Percentiles rank a stretch among this genome's conserved stretches.
Conservation (phyloP, 2,797 vertebrate genomes). For the Pseudocheirus occidentalis region DNA sequence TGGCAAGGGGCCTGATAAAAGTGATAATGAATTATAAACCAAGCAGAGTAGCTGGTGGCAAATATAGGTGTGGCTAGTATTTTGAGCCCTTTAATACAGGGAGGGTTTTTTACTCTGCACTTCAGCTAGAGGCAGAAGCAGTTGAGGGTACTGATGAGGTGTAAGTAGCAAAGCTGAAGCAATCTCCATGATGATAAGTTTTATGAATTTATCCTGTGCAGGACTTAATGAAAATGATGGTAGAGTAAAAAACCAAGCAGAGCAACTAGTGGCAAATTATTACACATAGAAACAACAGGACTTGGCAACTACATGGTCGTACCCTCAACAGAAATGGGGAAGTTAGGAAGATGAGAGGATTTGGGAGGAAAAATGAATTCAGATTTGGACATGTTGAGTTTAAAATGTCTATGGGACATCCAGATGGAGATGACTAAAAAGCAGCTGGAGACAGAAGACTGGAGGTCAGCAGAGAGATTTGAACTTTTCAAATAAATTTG, state of each 20-base stretch:
- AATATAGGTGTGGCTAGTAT: not conserved
- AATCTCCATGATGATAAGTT: not conserved
- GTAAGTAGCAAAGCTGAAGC: not conserved
- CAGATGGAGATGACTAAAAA: too few species aligned
- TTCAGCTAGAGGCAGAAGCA: not conserved
- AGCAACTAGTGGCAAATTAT: not conserved
- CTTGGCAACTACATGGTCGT: too few species aligned
- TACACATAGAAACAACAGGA: too few species aligned
- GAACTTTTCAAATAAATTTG: not conserved
- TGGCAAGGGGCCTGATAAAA: too few species aligned
- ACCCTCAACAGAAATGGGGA: too few species aligned
- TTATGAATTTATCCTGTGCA: not conserved
- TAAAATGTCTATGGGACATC: too few species aligned
- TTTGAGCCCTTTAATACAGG: not conserved
- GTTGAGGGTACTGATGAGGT: not conserved
- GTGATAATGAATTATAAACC: too few species aligned
- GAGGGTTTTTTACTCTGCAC: not conserved
- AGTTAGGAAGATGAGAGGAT: too few species aligned
- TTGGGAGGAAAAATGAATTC: too few species aligned
- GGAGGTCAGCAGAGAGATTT: not conserved
- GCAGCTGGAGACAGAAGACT: not conserved
- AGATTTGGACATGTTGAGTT: too few species aligned
- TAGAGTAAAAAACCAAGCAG: not conserved
- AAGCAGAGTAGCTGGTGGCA: not conserved
- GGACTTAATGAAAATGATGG: not conserved